phyloP scores from a whole-genome alignment of 2,797 vertebrate species.

The Antrozous pallidus region DNA sequence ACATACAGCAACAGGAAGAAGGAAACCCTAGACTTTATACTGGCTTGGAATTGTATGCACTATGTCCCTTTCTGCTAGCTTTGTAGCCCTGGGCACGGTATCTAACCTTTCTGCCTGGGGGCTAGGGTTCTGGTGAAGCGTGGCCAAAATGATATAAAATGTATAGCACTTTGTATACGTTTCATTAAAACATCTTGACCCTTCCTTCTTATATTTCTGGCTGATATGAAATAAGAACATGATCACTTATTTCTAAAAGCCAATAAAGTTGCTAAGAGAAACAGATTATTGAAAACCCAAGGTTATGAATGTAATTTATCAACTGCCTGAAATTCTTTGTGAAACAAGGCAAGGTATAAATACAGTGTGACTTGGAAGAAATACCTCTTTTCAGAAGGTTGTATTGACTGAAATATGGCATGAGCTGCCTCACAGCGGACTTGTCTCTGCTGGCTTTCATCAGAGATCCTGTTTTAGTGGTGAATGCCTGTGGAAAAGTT shows the following conservation, averaged over 20 bases:
- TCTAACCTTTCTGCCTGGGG: background rate
- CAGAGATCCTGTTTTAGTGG: background rate
- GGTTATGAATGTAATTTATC: background rate
- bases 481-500: background rate
- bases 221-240: background rate
- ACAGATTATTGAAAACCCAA: background rate
- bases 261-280: background rate
- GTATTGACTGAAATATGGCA: background rate
- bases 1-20: background rate
- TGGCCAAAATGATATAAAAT: background rate
- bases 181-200: background rate
- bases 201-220: background rate
- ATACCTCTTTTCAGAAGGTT: background rate
- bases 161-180: background rate
- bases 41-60: background rate
- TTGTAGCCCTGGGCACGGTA: background rate
- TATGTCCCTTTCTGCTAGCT: background rate
- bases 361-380: background rate
- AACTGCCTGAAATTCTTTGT: slow-evolving; percentile 1
- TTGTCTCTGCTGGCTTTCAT: background rate
- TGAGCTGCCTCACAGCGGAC: background rate
- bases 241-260: slow-evolving; percentile 22
- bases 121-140: background rate
- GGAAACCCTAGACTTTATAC: background rate
- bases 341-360: slow-evolving; percentile 40